A percentile compares a stretch with the other conserved stretches of the same genome.
Evolutionary conservation across 2,113 vertebrate species (phyloP).

Genomic region (Hepsetus odoe): DNA sequence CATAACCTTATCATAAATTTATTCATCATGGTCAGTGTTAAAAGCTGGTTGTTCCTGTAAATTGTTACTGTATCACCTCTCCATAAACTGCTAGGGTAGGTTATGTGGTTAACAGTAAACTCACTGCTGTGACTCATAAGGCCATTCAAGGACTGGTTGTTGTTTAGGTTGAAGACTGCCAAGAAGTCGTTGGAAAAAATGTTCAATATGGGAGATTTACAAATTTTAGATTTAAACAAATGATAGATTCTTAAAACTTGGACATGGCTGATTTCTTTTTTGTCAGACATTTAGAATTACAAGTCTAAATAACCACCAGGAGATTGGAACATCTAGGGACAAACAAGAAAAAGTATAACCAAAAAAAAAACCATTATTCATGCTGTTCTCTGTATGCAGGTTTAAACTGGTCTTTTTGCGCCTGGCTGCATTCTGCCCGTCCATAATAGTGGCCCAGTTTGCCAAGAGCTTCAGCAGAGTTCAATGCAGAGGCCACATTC

Average conservation of each 20-base stretch:
- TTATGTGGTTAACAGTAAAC: neutral
- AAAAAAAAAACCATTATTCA: neutral
- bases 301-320: neutral
- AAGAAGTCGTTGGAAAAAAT: neutral
- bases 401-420: neutral
- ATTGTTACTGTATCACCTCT: neutral
- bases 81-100: neutral
- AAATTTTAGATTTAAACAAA: neutral
- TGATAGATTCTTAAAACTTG: neutral
- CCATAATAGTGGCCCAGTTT: slow-evolving; percentile 3
- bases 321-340: neutral
- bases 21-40: neutral
- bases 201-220: neutral
- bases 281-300: neutral
- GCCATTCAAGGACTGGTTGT: too few species aligned
- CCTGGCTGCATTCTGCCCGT: neutral
- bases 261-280: neutral
- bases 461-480: neutral
- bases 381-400: neutral
- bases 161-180: too few species aligned
- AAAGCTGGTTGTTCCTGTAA: neutral
- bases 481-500: slow-evolving; percentile 2
- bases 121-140: too few species aligned
- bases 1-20: neutral
- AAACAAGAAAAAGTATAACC: neutral